phyloP scores from a whole-genome alignment of 1,140 invertebrate genomes.

The Drosophila arawakana region DNA sequence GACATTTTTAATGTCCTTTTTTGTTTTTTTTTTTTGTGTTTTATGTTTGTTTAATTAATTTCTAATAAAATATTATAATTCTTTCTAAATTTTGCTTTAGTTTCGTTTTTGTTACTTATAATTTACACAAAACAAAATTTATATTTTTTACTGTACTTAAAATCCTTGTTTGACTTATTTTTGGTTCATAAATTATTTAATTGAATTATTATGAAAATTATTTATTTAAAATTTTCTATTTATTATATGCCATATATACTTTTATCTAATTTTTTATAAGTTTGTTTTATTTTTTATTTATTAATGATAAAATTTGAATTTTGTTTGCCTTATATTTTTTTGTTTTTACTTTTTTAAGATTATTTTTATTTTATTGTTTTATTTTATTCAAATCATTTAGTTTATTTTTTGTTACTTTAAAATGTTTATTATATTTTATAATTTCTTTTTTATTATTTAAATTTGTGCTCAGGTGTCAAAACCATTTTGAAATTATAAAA shows the following conservation, averaged over 20 bases:
- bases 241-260: not conserved
- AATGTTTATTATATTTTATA: not conserved
- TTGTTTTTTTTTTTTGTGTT: not conserved
- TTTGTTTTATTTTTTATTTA: not conserved
- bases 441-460: not conserved
- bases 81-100: too few species aligned
- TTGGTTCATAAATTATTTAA: too few species aligned
- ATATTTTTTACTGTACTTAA: not conserved
- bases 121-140: not conserved
- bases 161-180: not conserved
- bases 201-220: too few species aligned
- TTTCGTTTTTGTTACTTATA: not conserved
- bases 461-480: conserved; percentile 3
- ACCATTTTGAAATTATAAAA: conserved; percentile 13
- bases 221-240: not conserved
- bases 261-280: not conserved
- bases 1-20: not conserved
- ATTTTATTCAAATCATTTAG: too few species aligned
- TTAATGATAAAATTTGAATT: too few species aligned
- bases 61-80: not conserved
- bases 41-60: not conserved
- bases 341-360: not conserved
- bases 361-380: not conserved
- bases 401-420: too few species aligned
- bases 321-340: too few species aligned